Evolutionary conservation across 2,888 invertebrate genomes (phyloP).

Genomic region (Phyllotreta striolata): DNA sequence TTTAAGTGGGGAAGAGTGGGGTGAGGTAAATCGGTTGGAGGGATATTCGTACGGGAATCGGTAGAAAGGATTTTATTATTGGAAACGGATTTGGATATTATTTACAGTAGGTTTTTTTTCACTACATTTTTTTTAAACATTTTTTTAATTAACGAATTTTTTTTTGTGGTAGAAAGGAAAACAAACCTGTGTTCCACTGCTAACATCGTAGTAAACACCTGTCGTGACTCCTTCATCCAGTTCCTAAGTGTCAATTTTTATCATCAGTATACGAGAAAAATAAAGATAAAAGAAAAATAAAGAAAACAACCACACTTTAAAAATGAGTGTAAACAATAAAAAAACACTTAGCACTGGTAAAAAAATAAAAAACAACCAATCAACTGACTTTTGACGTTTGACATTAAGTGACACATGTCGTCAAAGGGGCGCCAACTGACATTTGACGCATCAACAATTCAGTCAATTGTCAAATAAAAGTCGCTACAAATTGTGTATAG

Average conservation of each 20-base stretch:
- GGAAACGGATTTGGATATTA: neutral
- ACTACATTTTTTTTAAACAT: conserved; percentile 32
- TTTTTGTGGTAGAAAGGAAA: conserved; percentile 45
- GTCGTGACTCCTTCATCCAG: conserved; percentile 60
- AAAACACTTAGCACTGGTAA: conserved; percentile 51
- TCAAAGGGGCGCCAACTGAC: too few species aligned
- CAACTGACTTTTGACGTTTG: too few species aligned
- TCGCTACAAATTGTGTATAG: neutral
- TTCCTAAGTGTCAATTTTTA: conserved; percentile 61
- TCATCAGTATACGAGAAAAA: conserved; percentile 45
- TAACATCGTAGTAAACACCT: conserved; percentile 60
- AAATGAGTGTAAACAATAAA: too few species aligned
- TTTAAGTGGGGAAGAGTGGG: neutral
- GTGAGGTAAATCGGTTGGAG: too few species aligned
- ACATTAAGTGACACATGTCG: too few species aligned
- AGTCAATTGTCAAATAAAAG: too few species aligned
- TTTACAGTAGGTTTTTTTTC: conserved; percentile 7
- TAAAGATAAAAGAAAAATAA: conserved; percentile 10
- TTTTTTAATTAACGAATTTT: conserved; percentile 15
- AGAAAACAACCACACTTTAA: too few species aligned
- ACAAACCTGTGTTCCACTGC: conserved; percentile 61
- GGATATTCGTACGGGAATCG: neutral
- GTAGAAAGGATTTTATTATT: conserved; percentile 2
- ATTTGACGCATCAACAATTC: too few species aligned
- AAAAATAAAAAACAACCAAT: too few species aligned